Evolutionary conservation across 2,888 invertebrate species (phyloP).

Genomic region (Amiota communis): DNA sequence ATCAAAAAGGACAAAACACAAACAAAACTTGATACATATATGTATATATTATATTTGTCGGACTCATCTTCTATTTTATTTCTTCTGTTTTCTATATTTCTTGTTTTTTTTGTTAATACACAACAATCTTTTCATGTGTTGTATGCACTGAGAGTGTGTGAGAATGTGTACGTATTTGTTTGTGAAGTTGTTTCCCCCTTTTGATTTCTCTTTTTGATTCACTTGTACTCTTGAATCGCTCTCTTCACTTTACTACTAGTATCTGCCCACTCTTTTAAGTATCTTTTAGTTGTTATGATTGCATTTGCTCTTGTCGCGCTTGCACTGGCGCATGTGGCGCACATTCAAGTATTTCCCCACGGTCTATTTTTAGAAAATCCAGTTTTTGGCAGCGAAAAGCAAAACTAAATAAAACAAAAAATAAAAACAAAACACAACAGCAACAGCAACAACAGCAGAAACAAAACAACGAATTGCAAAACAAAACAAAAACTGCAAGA

Average conservation of each 20-base stretch:
- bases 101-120: neutral
- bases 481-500: conserved; percentile 33
- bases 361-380: conserved; percentile 72
- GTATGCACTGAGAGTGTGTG: neutral
- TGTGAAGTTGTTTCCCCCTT: conserved; percentile 16
- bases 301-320: conserved; percentile 39
- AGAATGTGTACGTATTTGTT: conserved; percentile 8
- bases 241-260: conserved; percentile 7
- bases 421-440: conserved; percentile 9
- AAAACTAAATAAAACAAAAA: conserved; percentile 12
- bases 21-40: too few species aligned
- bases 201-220: neutral
- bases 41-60: too few species aligned
- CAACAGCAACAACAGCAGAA: neutral
- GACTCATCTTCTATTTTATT: too few species aligned
- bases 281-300: conserved; percentile 39
- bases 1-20: too few species aligned
- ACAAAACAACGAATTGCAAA: conserved; percentile 3
- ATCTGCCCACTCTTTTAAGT: conserved; percentile 13
- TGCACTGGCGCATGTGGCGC: conserved; percentile 64
- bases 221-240: neutral
- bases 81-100: neutral
- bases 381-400: conserved; percentile 62
- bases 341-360: conserved; percentile 68
- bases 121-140: neutral